phyloP scores from a whole-genome alignment of 2,888 invertebrate species.

The Gasteruption jaculator region DNA sequence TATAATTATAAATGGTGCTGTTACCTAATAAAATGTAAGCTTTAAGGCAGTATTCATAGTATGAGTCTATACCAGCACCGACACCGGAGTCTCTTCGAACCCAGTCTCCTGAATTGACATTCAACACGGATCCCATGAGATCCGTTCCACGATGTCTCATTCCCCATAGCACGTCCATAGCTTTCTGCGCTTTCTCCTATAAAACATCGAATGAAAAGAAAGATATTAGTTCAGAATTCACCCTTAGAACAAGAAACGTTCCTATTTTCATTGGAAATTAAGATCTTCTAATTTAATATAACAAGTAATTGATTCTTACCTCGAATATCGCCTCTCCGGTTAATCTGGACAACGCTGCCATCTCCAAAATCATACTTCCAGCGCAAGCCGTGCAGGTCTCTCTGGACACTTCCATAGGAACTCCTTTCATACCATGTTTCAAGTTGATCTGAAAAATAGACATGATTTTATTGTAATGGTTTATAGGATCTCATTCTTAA shows the following conservation, averaged over 20 bases:
- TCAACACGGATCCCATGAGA: constrained; percentile 94
- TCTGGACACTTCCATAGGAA: constrained; percentile 67
- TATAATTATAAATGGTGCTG: no score
- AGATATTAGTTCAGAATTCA: neutral
- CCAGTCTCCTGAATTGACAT: constrained; percentile 99
- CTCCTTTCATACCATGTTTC: constrained; percentile 74
- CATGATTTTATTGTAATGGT: neutral
- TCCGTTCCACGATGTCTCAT: constrained; percentile 87
- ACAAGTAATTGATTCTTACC: constrained; percentile 46
- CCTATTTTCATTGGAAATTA: constrained; percentile 10
- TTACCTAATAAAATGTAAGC: constrained; percentile 85
- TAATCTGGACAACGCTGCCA: constrained; percentile 91
- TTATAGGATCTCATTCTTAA: no score
- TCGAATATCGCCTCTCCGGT: constrained; percentile 91
- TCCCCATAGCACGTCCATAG: constrained; percentile 96
- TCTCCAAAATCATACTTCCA: constrained; percentile 95
- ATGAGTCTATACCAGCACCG: constrained; percentile 98
- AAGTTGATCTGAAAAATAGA: constrained; percentile 65
- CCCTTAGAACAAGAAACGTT: neutral
- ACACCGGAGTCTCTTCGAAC: constrained; percentile 93
- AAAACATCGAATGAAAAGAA: constrained; percentile 9
- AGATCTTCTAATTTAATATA: no score
- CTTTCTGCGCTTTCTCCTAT: constrained; percentile 83
- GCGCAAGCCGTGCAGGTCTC: constrained; percentile 99
- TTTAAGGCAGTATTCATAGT: constrained; percentile 97